Conservation (phyloP, 2,888 invertebrate species). For the Drosophila fungiperda region DNA sequence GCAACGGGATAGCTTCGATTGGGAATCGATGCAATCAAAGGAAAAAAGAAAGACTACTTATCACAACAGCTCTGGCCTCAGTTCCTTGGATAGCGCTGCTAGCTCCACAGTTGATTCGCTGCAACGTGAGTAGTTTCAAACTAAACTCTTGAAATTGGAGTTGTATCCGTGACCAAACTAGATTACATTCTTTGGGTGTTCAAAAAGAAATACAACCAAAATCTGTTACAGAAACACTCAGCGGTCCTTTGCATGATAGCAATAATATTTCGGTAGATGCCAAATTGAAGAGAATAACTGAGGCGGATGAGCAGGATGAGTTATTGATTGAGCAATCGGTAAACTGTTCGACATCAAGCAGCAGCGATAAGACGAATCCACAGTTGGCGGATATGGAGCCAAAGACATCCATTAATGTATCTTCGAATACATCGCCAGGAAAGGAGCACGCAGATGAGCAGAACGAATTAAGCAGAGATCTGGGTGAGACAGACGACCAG, state of each 20-base stretch:
- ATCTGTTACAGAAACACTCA: neutral
- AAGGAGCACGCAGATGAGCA: neutral
- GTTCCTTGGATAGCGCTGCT: conserved; percentile 42
- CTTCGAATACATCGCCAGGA: neutral
- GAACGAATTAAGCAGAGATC: neutral
- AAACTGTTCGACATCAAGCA: neutral
- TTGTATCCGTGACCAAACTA: neutral
- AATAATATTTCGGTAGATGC: neutral
- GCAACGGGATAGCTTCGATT: conserved; percentile 83
- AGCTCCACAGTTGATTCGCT: conserved; percentile 59
- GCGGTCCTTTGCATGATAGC: neutral
- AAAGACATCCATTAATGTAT: neutral
- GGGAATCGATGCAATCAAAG: conserved; percentile 77
- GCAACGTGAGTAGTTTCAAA: conserved; percentile 46
- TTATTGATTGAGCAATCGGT: neutral
- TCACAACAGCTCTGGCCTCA: conserved; percentile 36
- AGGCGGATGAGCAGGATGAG: conserved; percentile 5
- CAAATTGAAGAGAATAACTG: neutral
- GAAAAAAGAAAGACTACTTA: conserved; percentile 36
- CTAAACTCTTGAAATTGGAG: neutral
- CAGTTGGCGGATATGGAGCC: neutral
- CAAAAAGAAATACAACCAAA: neutral
- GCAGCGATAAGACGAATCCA: neutral
- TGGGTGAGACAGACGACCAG: neutral
- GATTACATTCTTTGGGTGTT: neutral